Percentiles rank a stretch among this genome's conserved stretches.
Conservation (phyloP, 2,113 vertebrate species). For the Cochlearius cochlearius region DNA sequence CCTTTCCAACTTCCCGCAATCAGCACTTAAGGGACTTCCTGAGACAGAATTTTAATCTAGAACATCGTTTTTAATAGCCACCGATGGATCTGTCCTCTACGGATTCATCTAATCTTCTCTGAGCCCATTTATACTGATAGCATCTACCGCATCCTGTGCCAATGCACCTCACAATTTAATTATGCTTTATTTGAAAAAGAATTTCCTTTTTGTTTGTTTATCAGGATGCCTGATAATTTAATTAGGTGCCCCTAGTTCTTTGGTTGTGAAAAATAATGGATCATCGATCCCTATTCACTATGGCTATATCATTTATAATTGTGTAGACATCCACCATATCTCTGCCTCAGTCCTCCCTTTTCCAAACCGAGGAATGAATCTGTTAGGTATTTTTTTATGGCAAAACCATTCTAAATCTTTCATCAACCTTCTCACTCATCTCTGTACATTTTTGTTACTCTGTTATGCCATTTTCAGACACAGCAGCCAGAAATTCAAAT, state of each 20-base stretch:
- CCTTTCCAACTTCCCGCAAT: background rate
- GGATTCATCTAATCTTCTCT: slow-evolving; percentile 46
- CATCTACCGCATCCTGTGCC: slow-evolving; percentile 5
- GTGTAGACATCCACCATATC: background rate
- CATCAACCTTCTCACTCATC: background rate
- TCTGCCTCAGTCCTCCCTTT: background rate
- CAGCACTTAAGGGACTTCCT: background rate
- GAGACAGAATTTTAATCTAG: slow-evolving; percentile 1
- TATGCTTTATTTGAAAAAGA: slow-evolving; percentile 49
- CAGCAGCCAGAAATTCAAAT: background rate
- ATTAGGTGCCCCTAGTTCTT: background rate
- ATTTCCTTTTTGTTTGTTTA: slow-evolving; percentile 61
- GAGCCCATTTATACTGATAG: slow-evolving; percentile 39
- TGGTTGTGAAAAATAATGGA: slow-evolving; percentile 28
- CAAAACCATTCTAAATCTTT: background rate
- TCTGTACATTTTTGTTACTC: background rate
- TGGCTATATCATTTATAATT: background rate
- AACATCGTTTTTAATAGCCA: background rate
- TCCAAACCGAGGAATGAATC: background rate
- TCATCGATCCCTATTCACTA: background rate
- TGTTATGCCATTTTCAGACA: background rate
- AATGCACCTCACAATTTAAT: slow-evolving; percentile 48
- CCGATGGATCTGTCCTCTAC: slow-evolving; percentile 3
- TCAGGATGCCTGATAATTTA: slow-evolving; percentile 40
- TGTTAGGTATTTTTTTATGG: background rate